Evolutionary conservation across 2,888 invertebrate species (phyloP), one percentile per base, ranked within the genome.

Genomic region (Gerris lacustris): DNA sequence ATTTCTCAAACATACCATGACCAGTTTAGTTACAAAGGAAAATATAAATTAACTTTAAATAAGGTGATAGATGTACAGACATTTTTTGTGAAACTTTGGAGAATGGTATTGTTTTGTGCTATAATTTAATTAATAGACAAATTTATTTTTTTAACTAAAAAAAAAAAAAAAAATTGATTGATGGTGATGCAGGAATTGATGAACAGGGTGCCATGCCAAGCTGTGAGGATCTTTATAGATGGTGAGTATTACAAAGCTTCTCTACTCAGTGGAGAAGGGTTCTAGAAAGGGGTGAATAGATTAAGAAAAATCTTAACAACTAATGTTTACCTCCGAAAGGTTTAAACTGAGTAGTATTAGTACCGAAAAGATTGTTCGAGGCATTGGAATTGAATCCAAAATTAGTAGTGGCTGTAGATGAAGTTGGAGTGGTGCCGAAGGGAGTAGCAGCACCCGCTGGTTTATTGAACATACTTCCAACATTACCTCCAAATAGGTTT

Each of bases 381-480:
- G 78, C 75, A 11, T 77, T 75, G 0, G 78, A 74, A 67, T 81
- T 81, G 76, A 82, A 81, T 0, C 83, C 83, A 77, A 84, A 84
- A 6, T 81, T 81, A 5, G 75, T 79, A 6, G 78, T 75, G 4
- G 80, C 79, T 6, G 77, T 76, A 15, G 55, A 55, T 15, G 55
- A 55, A 0, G 82, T 82, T 5, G 82, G 80, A 74, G 77, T 81
- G 62, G 80, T 74, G 0, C 83, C 83, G 63, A 84, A 84, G 0
- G 83, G 82, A 62, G 77, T 78, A 4, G 76, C 75, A 62, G 85
- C 79, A 0, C 83, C 81, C 0, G 82, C 81, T 69, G 84, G 84
- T 81, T 88, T 88, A 0, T 87, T 88, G 80, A 92, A 88, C 62
- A 90, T 82, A 1, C 85, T 83, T 0, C 85, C 83, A 47, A 84